These are phyloP conservation scores for Leptocoma aspasia DNA, from an alignment of 2,113 vertebrate species.

Conservation along the genomic window DNA sequence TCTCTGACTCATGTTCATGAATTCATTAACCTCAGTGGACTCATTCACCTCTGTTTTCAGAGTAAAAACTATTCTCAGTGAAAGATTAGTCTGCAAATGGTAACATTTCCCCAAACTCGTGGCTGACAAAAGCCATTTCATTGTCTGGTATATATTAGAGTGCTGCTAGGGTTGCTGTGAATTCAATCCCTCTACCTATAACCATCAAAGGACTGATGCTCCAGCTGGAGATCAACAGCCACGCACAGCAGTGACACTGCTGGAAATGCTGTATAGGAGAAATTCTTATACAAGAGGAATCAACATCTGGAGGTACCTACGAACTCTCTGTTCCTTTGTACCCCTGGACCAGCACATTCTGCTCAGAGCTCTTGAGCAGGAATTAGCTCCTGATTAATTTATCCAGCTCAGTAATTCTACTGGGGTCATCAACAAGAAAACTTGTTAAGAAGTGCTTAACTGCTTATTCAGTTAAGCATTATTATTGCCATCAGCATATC, in stretches of 20 bases:
- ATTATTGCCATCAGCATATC: constrained; percentile 11
- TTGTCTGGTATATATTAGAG: constrained; percentile 3
- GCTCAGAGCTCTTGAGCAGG: not conserved
- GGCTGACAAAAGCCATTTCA: constrained; percentile 19
- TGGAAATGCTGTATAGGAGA: not conserved
- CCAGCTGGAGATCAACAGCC: not conserved
- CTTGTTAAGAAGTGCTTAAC: constrained; percentile 2
- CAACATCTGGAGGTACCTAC: not conserved
- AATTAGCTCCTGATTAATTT: not conserved
- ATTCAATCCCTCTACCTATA: not conserved
- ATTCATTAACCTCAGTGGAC: constrained; percentile 26
- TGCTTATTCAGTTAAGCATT: not conserved
- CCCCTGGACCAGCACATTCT: not conserved
- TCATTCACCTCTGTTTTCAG: constrained; percentile 8
- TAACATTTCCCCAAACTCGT: not conserved
- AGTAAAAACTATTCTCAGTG: not conserved
- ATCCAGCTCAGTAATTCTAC: not conserved
- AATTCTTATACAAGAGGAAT: not conserved
- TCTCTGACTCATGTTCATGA: constrained; percentile 16
- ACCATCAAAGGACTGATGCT: not conserved
- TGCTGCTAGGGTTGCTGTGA: not conserved
- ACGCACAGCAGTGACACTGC: not conserved
- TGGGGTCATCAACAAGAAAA: not conserved
- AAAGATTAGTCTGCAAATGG: constrained; percentile 1
- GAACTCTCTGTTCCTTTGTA: not conserved